Percentiles rank a stretch among this genome's conserved stretches.
phyloP scores from a whole-genome alignment of 1,140 invertebrate species.

The Tetranychus cinnabarinus region DNA sequence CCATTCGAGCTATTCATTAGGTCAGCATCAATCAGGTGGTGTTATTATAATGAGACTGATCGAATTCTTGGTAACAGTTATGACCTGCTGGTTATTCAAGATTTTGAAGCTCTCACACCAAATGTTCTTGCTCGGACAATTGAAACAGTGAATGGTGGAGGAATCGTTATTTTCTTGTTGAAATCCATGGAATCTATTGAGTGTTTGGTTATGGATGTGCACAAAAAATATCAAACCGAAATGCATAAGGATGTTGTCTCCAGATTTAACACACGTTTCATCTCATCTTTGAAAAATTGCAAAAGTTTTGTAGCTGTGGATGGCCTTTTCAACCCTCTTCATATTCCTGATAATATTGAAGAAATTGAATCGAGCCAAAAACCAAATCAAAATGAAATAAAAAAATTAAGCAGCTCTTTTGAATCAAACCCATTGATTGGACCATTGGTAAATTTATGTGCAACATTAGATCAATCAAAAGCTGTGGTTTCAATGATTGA shows the following conservation, averaged over 20 bases:
- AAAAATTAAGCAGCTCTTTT: constrained; percentile 44
- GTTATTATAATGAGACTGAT: constrained; percentile 89
- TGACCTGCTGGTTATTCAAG: constrained; percentile 32
- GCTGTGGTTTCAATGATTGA: constrained; percentile 82
- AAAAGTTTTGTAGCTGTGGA: constrained; percentile 49
- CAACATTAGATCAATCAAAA: constrained; percentile 69
- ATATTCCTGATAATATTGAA: too few relatives aligned
- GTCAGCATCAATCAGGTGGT: constrained; percentile 85
- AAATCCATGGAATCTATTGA: constrained; percentile 46
- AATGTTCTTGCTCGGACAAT: constrained; percentile 89
- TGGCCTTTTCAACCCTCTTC: constrained; percentile 11
- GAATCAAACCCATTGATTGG: constrained; percentile 63
- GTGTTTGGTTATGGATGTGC: constrained; percentile 64
- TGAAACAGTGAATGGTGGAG: constrained; percentile 96
- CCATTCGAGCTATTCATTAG: constrained; percentile 89
- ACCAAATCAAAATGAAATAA: constrained; percentile 29
- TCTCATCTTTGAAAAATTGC: constrained; percentile 71
- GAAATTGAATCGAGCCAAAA: background rate
- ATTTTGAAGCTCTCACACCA: constrained; percentile 96
- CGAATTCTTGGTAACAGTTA: constrained; percentile 94
- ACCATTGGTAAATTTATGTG: constrained; percentile 64
- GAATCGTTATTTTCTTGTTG: constrained; percentile 62
- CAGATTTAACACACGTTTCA: constrained; percentile 87
- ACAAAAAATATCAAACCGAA: constrained; percentile 80
- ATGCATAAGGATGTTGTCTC: constrained; percentile 64